These are phyloP conservation scores for Drosophila pseudoananassae DNA, from an alignment of 1,140 invertebrate genomes.

Conservation along the genomic window DNA sequence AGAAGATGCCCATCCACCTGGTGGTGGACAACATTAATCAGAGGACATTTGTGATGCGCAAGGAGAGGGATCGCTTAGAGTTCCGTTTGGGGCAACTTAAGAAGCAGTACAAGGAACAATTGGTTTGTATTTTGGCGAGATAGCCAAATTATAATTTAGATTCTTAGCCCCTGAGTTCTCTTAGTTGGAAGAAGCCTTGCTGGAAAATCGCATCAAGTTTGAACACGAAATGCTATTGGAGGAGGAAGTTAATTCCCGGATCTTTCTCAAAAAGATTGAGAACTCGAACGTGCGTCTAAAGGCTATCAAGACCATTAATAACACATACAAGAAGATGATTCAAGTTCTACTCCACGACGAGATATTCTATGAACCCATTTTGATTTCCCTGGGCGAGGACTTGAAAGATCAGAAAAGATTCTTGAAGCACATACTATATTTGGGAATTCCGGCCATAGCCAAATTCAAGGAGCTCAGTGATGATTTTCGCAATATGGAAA, in stretches of 20 bases:
- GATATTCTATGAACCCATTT: conserved; percentile 79
- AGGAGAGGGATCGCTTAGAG: conserved; percentile 74
- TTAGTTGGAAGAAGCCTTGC: conserved; percentile 33
- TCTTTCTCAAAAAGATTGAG: conserved; percentile 71
- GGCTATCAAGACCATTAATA: conserved; percentile 77
- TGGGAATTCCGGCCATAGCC: conserved; percentile 74
- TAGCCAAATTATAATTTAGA: background rate
- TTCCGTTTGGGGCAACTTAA: conserved; percentile 63
- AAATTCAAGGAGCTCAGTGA: conserved; percentile 69
- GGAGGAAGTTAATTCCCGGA: conserved; percentile 65
- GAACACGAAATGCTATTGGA: conserved; percentile 70
- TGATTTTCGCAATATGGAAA: conserved; percentile 57
- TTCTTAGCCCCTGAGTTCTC: conserved; percentile 25
- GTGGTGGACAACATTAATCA: conserved; percentile 83
- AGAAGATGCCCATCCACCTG: conserved; percentile 74
- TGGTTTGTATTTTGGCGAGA: conserved; percentile 30
- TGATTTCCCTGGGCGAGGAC: conserved; percentile 65
- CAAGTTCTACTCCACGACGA: conserved; percentile 70
- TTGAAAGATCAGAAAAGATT: conserved; percentile 82
- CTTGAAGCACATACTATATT: conserved; percentile 73
- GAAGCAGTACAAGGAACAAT: conserved; percentile 44
- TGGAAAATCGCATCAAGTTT: conserved; percentile 78
- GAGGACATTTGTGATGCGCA: conserved; percentile 77
- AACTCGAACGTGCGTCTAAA: conserved; percentile 78
- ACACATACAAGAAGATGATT: conserved; percentile 76